Evolutionary conservation across 1,140 invertebrate genomes (phyloP), one percentile per base, ranked within the genome.

Genomic region (Battus philenor): DNA sequence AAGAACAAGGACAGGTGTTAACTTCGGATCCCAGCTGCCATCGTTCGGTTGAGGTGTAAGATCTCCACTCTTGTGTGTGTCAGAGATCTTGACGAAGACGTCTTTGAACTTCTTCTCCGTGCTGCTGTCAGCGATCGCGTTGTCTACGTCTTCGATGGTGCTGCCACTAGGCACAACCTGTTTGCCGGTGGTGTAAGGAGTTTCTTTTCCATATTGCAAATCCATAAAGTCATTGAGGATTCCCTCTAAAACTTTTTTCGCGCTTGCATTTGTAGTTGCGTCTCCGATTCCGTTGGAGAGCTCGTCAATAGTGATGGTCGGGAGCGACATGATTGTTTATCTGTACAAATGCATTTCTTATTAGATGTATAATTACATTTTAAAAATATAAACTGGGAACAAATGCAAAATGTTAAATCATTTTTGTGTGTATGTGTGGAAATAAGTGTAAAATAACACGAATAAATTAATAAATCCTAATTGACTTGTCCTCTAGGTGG

Each of bases 181-280:
- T 50, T 81, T 60, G 2, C 81, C 81, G 4, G 75, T 81, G 0
- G 81, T 85, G 46, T 79, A 82, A 0, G 76, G 76, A 2, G 76
- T 85, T 38, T 64, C 62, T 41, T 79, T 74, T 0, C 55, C 70
- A 13, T 68, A 80, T 12, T 73, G 72, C 0, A 85, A 52, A 18
- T 82, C 76, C 78, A 85, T 82, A 47, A 53, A 80, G 38, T 85
- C 80, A 20, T 80, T 82, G 0, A 84, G 54, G 4, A 84, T 52
- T n/a, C 78, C 70, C 63, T 72, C 69, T 10, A 85, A 53, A 24
- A 82, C 68, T 34, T 71, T 82, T 49, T 78, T 72, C 0, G 66
- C 50, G 24, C 47, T 64, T 0, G 46, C 22, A 1, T 56, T 68
- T 3, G 62, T 66, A 16, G 54, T 54, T 4, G 68, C 45, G 44